Conservation (phyloP, 92 coral and sea anemone species). For the Micromussa lordhowensis region DNA sequence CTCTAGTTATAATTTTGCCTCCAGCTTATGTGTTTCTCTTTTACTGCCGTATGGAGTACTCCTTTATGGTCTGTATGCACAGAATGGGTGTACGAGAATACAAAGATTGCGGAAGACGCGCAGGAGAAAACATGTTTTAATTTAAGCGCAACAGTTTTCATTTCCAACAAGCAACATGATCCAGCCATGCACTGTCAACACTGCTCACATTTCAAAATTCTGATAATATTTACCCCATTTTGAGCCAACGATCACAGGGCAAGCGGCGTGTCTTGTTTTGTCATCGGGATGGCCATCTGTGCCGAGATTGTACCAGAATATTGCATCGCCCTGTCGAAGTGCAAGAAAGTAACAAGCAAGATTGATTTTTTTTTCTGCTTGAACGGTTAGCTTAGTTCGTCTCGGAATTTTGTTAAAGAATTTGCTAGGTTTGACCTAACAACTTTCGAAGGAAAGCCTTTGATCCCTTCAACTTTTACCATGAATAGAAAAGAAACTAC, state of each 20-base stretch:
- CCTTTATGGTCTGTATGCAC: background rate
- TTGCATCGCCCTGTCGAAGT: constrained; percentile 74
- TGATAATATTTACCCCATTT: constrained; percentile 78
- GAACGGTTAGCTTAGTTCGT: background rate
- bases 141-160: no score
- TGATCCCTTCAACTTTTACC: no score
- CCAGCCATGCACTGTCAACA: no score
- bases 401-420: background rate
- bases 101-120: background rate
- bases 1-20: no score
- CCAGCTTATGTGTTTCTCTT: no score
- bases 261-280: constrained; percentile 79
- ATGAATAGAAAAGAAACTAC: no score
- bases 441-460: no score
- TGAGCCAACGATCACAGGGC: constrained; percentile 88
- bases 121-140: no score
- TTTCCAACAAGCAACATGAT: no score
- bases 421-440: no score
- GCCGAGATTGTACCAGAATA: constrained; percentile 82
- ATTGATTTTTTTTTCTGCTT: background rate
- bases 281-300: constrained; percentile 69
- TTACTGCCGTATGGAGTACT: no score
- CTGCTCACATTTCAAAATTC: background rate
- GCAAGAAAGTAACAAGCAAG: background rate
- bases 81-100: background rate